Percentiles rank a stretch among this genome's conserved stretches.
These are phyloP conservation scores for Microcebus tavaratra DNA, from an alignment of 2,113 vertebrate genomes.

Conservation along the genomic window DNA sequence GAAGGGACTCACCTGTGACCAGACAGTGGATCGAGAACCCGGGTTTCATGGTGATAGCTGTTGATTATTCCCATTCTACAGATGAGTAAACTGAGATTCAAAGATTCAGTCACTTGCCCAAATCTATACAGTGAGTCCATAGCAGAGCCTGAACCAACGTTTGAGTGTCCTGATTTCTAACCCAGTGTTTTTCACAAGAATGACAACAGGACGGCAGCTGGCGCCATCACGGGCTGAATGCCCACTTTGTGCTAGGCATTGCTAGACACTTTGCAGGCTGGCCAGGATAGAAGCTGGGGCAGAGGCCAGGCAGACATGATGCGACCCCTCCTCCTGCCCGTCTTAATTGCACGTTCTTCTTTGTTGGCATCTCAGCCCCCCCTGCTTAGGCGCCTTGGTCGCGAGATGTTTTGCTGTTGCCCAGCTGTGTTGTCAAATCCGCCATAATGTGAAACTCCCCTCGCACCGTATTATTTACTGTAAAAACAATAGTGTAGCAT, in stretches of 20 bases:
- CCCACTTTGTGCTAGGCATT: not conserved
- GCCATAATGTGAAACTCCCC: not conserved
- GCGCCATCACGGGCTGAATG: not conserved
- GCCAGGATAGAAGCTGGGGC: not conserved
- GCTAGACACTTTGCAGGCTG: not conserved
- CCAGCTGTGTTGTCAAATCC: constrained; percentile 65
- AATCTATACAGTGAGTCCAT: not conserved
- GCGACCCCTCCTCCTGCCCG: not conserved
- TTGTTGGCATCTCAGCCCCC: not conserved
- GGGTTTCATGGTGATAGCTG: not conserved
- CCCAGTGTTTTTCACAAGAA: not conserved
- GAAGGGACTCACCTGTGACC: not conserved
- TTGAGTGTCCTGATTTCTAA: not conserved
- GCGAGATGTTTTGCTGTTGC: constrained; percentile 27
- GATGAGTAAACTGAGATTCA: constrained; percentile 24
- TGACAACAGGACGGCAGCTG: not conserved
- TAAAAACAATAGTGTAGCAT: constrained; percentile 63
- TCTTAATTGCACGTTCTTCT: not conserved
- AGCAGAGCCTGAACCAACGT: not conserved
- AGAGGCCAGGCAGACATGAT: not conserved
- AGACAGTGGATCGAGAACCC: not conserved
- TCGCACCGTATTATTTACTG: constrained; percentile 62
- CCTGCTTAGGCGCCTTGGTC: not conserved
- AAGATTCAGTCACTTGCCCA: not conserved
- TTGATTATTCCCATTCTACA: not conserved